A percentile compares a stretch with the other conserved stretches of the same genome.
Evolutionary conservation across 2,113 vertebrate genomes (phyloP).

Genomic region (Electrona antarctica): DNA sequence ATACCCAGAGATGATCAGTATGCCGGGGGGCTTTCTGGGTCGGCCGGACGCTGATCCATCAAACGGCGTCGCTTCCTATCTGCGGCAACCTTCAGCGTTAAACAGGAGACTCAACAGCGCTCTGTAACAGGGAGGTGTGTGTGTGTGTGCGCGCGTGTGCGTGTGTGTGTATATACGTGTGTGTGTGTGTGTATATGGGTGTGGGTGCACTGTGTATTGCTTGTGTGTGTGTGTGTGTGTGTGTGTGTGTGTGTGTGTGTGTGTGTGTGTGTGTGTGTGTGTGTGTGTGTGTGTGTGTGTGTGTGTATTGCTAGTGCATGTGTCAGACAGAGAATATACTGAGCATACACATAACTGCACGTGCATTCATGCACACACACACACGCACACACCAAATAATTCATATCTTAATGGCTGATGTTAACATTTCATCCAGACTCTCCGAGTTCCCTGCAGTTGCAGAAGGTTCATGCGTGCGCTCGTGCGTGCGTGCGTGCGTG

Average conservation of each 20-base stretch:
- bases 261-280: constrained; percentile 4
- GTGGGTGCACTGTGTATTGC: neutral
- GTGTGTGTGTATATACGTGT: neutral
- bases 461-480: constrained; percentile 38
- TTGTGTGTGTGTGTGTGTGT: constrained; percentile 1
- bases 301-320: too few relatives aligned
- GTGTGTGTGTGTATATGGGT: too few relatives aligned
- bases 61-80: constrained; percentile 69
- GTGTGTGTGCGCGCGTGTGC: neutral
- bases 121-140: constrained; percentile 51
- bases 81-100: constrained; percentile 63
- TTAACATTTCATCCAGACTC: constrained; percentile 56
- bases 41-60: constrained; percentile 72
- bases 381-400: constrained; percentile 61
- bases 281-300: constrained; percentile 22
- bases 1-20: constrained; percentile 61
- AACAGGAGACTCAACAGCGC: constrained; percentile 43
- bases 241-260: constrained; percentile 19
- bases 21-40: constrained; percentile 64
- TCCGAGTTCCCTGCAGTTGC: constrained; percentile 50
- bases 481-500: constrained; percentile 26
- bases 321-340: too few relatives aligned
- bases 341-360: constrained; percentile 3
- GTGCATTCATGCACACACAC: constrained; percentile 35
- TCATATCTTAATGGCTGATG: constrained; percentile 72